Base-by-base conservation (phyloP, 2,888 invertebrate genomes). In the Steromphala cineraria region DNA sequence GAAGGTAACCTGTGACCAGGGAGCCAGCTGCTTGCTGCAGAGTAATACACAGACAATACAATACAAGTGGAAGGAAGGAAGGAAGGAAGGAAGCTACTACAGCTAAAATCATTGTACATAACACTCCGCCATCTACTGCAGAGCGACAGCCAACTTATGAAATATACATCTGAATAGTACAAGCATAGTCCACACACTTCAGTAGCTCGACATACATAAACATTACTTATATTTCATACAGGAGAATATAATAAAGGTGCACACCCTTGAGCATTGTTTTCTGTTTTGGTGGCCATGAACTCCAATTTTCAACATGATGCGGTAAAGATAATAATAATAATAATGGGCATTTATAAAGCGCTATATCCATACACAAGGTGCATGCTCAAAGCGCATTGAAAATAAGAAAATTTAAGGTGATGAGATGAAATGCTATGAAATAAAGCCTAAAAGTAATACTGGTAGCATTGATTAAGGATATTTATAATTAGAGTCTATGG, bases 111-210 rank as follows among this genome's bases (percentile, higher is more conserved):
- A 36, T 67, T 36, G 36, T 71, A 71, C 71, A 71, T n/a, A 71
- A 71, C 71, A 40, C 40, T 71, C 71, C 62, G 62, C 28, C 40
- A 40, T 17, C 71, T 71, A 71, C 40, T 40, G 71, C 71, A 71
- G 36, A 10, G 31, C 40, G 71, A 71, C 71, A 40, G n/a, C 31
- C 36, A 19, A 71, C 71, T 71, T 71, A 36, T 71, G 40, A 71
- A 71, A 71, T 71, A 71, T 36, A 71, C 31, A 71, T 71, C 71
- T 71, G 71, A 71, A 31, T 71, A 71, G 19, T 36, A 36, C 28
- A 62, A 62, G 62, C 62, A 24, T 24, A 46, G 46, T 46, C 13
- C 46, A 46, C 46, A 46, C 46, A 46, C 46, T 46, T 46, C 46
- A 28, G 62, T 28, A 13, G 15, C 28, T 15, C 62, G 28, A 62